These are phyloP conservation scores for Microctenopoma lineatum DNA, from an alignment of 2,797 vertebrate genomes.

Conservation along the genomic window DNA sequence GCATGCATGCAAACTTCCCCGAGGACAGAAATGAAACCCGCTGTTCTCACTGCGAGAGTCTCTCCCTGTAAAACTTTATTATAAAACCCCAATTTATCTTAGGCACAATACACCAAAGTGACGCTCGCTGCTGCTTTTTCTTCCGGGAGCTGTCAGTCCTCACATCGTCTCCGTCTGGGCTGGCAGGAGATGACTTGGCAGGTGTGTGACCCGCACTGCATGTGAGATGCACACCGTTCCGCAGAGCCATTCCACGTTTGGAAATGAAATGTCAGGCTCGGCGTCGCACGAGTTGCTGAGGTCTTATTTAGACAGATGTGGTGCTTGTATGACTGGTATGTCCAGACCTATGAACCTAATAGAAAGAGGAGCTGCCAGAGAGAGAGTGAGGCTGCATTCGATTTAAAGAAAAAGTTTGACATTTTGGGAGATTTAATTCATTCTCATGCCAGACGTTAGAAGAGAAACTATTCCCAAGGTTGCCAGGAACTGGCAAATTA, in stretches of 20 bases:
- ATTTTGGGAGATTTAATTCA: background rate
- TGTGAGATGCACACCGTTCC: slow-evolving; percentile 45
- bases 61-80: slow-evolving; percentile 40
- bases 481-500: background rate
- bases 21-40: slow-evolving; percentile 52
- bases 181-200: slow-evolving; percentile 62
- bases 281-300: slow-evolving; percentile 27
- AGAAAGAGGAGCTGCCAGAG: slow-evolving; percentile 16
- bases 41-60: slow-evolving; percentile 39
- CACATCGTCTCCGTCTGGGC: slow-evolving; percentile 55
- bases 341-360: slow-evolving; percentile 34
- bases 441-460: background rate
- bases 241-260: slow-evolving; percentile 44
- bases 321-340: slow-evolving; percentile 23
- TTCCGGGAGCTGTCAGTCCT: slow-evolving; percentile 60
- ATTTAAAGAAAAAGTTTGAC: slow-evolving; percentile 28
- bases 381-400: slow-evolving; percentile 11
- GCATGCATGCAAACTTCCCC: slow-evolving; percentile 27
- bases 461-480: background rate
- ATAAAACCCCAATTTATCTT: slow-evolving; percentile 40
- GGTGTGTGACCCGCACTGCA: slow-evolving; percentile 61
- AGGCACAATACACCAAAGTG: slow-evolving; percentile 43
- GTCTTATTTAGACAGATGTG: slow-evolving; percentile 65
- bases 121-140: slow-evolving; percentile 54
- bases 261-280: slow-evolving; percentile 69